Base-by-base conservation (phyloP, 2,888 invertebrate species). In the Thelaira solivaga region DNA sequence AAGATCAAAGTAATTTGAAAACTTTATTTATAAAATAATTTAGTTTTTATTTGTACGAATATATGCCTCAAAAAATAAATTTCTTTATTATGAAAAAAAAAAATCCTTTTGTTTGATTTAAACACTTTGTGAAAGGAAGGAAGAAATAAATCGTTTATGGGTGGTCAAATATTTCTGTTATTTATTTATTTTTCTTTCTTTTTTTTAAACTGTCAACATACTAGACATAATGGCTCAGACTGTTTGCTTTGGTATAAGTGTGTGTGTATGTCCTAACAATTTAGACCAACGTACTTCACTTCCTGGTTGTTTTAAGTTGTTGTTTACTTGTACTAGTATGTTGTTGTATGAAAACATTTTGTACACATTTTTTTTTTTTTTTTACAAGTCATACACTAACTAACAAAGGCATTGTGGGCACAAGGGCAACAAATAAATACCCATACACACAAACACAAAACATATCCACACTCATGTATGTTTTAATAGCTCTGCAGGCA, bases 81-180 rank as follows among this genome's bases (percentile, higher is more conserved):
- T 16, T 16, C 4, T 13, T 11, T 16, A 36, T 53, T 10, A 34
- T 13, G 10, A 24, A 13, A 24, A 4, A 39, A n/a, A 55, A 55
- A 24, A 10, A 10, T 4, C 29, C 4, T 5, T 2, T 31, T 29
- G 31, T 45, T 29, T 31, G 43, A 4, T 13, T 1, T 0, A 20
- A 36, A 24, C 22, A 22, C n/a, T 18, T 29, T 13, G 20, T 45
- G 7, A 45, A 61, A 61, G 20, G 24, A 55, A 34, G 20, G 7
- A 45, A 45, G 43, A 36, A 61, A 43, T 26, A 39, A 59, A 20
- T 29, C n/a, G 2, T n/a, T 13, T 8, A 4, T 45, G 59, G 59
- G 59, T 61, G 59, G 59, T 29, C 59, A 61, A 61, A 29, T 43
- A 61, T 45, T 31, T 45, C 20, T 24, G 39, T 10, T 26, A 13